These are phyloP conservation scores for Coilia nasus DNA, from an alignment of 2,797 vertebrate genomes.

Conservation along the genomic window DNA sequence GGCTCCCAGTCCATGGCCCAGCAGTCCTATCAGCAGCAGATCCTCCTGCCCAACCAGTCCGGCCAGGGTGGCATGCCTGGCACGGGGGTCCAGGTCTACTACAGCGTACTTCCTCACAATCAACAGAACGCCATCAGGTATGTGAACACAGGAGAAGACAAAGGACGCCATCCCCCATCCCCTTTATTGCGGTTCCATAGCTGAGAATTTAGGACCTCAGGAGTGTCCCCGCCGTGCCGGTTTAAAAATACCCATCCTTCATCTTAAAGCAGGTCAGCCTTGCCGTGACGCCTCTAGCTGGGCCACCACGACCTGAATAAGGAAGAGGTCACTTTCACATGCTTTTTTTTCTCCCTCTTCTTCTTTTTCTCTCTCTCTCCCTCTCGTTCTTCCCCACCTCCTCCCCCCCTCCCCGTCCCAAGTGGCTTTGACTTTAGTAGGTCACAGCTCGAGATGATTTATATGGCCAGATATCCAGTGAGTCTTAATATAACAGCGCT, in stretches of 20 bases:
- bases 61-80: conserved; percentile 76
- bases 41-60: conserved; percentile 80
- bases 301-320: background rate
- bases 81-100: conserved; percentile 85
- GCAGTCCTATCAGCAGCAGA: conserved; percentile 84
- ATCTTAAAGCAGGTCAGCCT: conserved; percentile 7
- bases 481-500: conserved; percentile 59
- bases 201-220: background rate
- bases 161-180: background rate
- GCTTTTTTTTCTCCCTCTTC: background rate
- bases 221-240: background rate
- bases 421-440: conserved; percentile 52
- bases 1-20: conserved; percentile 81
- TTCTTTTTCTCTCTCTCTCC: background rate
- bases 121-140: conserved; percentile 86
- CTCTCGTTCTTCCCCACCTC: background rate
- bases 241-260: conserved; percentile 8
- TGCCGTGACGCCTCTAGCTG: background rate
- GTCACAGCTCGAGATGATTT: conserved; percentile 59
- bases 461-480: conserved; percentile 52
- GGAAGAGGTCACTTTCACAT: conserved; percentile 39
- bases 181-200: background rate
- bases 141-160: conserved; percentile 34
- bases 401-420: conserved; percentile 4
- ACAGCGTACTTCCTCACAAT: conserved; percentile 81